These are phyloP conservation scores for Clunio marinus DNA, from an alignment of 2,888 invertebrate genomes.

Conservation along the genomic window DNA sequence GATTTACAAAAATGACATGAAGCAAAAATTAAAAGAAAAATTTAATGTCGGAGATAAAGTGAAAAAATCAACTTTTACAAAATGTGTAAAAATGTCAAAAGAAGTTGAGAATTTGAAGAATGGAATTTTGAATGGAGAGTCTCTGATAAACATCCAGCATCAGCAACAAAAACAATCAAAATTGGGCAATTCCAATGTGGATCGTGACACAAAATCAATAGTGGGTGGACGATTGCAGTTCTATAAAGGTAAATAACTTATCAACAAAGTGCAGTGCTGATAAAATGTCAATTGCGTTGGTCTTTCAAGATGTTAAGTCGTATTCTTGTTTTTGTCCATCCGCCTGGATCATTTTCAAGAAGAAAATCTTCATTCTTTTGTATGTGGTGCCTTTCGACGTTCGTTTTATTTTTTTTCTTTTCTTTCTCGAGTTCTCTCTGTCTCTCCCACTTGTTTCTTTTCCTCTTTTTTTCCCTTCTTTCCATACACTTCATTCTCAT, in stretches of 20 bases:
- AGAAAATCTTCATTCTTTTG: slow-evolving; percentile 35
- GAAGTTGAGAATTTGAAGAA: slow-evolving; percentile 60
- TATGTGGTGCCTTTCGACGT: slow-evolving; percentile 26
- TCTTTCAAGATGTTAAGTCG: not conserved
- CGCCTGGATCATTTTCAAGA: slow-evolving; percentile 35
- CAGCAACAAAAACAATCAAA: slow-evolving; percentile 36
- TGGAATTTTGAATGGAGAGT: slow-evolving; percentile 61
- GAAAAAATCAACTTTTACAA: slow-evolving; percentile 58
- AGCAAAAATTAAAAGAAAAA: slow-evolving; percentile 36
- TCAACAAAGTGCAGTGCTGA: not conserved
- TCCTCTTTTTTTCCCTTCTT: slow-evolving; percentile 28
- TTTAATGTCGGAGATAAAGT: slow-evolving; percentile 31
- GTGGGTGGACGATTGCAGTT: slow-evolving; percentile 51
- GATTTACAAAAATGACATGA: slow-evolving; percentile 35
- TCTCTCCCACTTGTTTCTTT: slow-evolving; percentile 31
- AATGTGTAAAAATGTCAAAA: slow-evolving; percentile 64
- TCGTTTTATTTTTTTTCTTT: too few relatives aligned
- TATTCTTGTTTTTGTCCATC: slow-evolving; percentile 26
- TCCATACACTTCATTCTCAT: not conserved
- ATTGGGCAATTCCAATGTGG: slow-evolving; percentile 36
- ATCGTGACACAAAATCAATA: slow-evolving; percentile 32
- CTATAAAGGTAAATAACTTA: slow-evolving; percentile 48
- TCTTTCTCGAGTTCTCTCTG: slow-evolving; percentile 19
- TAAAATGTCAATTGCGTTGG: slow-evolving; percentile 21
- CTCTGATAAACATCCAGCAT: slow-evolving; percentile 36